These are phyloP conservation scores for Allolobophora icterica DNA, from an alignment of 2,888 invertebrate genomes.

Conservation along the genomic window DNA sequence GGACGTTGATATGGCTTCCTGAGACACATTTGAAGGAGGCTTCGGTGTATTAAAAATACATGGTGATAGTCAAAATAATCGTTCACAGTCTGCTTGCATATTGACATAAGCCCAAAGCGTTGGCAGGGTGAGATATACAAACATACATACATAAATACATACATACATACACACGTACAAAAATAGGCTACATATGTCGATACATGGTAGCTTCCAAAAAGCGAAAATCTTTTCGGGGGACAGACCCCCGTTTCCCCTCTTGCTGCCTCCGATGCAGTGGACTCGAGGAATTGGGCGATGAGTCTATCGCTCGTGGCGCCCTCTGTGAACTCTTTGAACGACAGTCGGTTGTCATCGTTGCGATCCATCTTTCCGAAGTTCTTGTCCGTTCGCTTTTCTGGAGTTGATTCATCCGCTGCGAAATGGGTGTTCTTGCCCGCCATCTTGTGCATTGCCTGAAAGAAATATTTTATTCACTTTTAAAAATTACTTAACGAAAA, in stretches of 20 bases:
- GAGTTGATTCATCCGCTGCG: neutral
- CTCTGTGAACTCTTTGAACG: constrained; percentile 7
- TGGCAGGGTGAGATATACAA: no score
- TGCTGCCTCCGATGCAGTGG: neutral
- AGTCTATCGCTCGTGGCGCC: neutral
- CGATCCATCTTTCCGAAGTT: neutral
- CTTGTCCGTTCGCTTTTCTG: constrained; percentile 19
- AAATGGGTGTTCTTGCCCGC: neutral
- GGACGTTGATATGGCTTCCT: no score
- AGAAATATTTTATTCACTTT: neutral
- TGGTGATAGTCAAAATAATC: no score
- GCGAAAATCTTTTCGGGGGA: neutral
- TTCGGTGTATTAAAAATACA: no score
- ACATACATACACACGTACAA: no score
- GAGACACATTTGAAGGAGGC: no score
- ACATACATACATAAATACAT: no score
- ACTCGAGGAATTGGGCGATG: constrained; percentile 11
- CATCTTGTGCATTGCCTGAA: constrained; percentile 10
- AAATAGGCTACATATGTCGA: no score
- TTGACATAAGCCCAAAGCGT: no score
- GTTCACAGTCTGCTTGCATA: no score
- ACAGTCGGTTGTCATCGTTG: neutral
- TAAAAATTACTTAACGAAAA: no score
- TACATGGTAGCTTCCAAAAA: no score
- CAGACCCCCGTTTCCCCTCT: neutral